Base-by-base conservation (phyloP, 1,140 invertebrate genomes). In the Drosophila kikkawai region DNA sequence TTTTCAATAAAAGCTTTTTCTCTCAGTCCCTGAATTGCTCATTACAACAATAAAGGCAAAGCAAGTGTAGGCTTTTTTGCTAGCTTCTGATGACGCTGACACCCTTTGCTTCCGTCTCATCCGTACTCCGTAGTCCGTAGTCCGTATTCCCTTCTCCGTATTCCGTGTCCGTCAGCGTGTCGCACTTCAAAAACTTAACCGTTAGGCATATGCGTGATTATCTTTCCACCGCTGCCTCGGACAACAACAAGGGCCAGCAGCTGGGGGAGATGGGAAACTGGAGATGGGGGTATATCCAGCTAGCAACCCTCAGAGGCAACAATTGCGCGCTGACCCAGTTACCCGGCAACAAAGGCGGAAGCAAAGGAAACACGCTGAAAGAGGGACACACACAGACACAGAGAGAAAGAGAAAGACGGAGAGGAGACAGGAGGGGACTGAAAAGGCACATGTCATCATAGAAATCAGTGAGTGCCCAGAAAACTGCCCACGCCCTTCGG, bases 291-390 rank as follows among this genome's bases (percentile, higher is more conserved):
- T 29, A 29, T 34, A 48, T 60, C 60, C 12, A 55, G 51, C 48
- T 51, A 76, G 63, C 84, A 79, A 79, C 77, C 76, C 76, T 73
- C 60, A 73, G 39, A 85, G 81, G 79, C 75, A 85, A 90, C 85
- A 88, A 88, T 88, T 90, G 81, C 85, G 78, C 81, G 85, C 78
- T 88, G 85, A 88, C 85, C 85, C 85, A 88, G 85, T 88, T 88
- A 88, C 85, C 85, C 86, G 85, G 85, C 85, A 88, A 88, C 85
- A 91, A 91, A 88, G 85, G 86, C 85, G 85, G 81, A 90, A 90
- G 85, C 85, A 90, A 90, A 90, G 81, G 85, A 90, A 88, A 85
- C 86, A 73, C 80, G 82, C 60, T 81, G 85, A 88, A 88, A 83
- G 84, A 69, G 82, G 76, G 77, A 68, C 66, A 66, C 51, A 55